phyloP scores from a whole-genome alignment of 2,888 invertebrate species.

The Drosophila limbata region DNA sequence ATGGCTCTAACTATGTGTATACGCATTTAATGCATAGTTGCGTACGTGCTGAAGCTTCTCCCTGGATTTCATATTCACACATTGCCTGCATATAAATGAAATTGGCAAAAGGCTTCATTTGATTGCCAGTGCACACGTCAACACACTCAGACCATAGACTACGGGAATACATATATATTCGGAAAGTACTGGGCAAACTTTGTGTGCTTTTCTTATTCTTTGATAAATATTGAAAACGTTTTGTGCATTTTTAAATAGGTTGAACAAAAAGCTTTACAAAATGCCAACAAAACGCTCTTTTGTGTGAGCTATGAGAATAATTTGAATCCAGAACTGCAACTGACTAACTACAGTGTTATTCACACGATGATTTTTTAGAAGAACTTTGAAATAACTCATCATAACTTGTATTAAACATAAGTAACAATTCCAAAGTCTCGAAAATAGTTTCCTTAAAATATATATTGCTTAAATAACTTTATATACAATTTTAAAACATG shows the following conservation, averaged over 20 bases:
- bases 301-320: not conserved
- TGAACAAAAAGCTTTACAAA: not conserved
- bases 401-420: not conserved
- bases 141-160: slow-evolving; percentile 6
- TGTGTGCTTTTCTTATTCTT: slow-evolving; percentile 4
- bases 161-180: not conserved
- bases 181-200: not conserved
- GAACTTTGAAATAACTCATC: not conserved
- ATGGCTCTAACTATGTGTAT: slow-evolving; percentile 24
- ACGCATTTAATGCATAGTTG: slow-evolving; percentile 59
- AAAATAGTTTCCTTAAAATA: not conserved
- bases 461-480: not conserved
- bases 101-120: slow-evolving; percentile 64
- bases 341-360: not conserved
- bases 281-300: not conserved
- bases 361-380: not conserved
- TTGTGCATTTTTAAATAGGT: slow-evolving; percentile 7
- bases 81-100: slow-evolving; percentile 63
- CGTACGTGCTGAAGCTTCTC: slow-evolving; percentile 55
- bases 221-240: slow-evolving; percentile 19
- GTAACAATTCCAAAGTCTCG: not conserved
- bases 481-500: not conserved
- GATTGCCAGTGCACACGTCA: slow-evolving; percentile 67
- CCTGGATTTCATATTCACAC: slow-evolving; percentile 58
- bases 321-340: not conserved